Percentiles rank a stretch among this genome's conserved stretches.
Evolutionary conservation across 1,140 invertebrate genomes (phyloP).

Genomic region (Cyphomyrmex costatus): DNA sequence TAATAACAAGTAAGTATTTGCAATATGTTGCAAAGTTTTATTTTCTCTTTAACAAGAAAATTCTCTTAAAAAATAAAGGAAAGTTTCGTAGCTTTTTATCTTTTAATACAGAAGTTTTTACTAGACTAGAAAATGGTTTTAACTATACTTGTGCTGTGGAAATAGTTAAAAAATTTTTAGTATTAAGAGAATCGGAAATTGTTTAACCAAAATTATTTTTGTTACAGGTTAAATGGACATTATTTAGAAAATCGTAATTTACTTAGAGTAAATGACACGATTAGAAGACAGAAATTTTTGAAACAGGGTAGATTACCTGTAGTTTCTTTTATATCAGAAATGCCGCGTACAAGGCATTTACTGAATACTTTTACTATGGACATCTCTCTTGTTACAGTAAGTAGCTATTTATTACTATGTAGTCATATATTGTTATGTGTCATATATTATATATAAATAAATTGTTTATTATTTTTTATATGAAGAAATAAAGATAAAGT

Average conservation of each 20-base stretch:
- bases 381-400: conserved; percentile 91
- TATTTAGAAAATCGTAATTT: conserved; percentile 92
- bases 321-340: conserved; percentile 91
- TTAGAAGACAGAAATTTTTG: conserved; percentile 89
- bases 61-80: too few relatives aligned
- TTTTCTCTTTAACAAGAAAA: too few relatives aligned
- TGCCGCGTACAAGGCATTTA: conserved; percentile 94
- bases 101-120: too few relatives aligned
- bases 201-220: background rate
- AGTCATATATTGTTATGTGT: too few relatives aligned
- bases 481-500: too few relatives aligned
- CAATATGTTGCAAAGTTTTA: too few relatives aligned
- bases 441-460: too few relatives aligned
- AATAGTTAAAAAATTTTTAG: conserved; percentile 29
- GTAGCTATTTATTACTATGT: conserved; percentile 70
- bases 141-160: background rate
- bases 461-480: too few relatives aligned
- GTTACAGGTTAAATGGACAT: conserved; percentile 89
- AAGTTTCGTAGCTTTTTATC: too few relatives aligned
- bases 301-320: conserved; percentile 92
- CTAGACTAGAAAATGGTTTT: too few relatives aligned
- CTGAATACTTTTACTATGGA: conserved; percentile 94
- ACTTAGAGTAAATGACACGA: conserved; percentile 88
- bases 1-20: too few relatives aligned
- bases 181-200: too few relatives aligned